Evolutionary conservation across 2,888 invertebrate species (phyloP).

Genomic region (Ectemnius continuus): DNA sequence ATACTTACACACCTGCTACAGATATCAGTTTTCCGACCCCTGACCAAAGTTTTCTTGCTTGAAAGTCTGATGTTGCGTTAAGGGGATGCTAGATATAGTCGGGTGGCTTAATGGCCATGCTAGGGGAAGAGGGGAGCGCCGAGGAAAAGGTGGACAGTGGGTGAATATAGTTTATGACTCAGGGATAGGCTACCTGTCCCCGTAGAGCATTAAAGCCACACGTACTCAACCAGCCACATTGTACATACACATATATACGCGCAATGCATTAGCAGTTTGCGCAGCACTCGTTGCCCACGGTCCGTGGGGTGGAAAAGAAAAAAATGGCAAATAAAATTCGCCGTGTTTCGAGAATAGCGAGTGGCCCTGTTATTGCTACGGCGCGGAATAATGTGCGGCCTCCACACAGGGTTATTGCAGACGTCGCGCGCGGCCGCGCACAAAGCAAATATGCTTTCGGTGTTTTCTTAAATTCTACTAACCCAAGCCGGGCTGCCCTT

Average conservation of each 20-base stretch:
- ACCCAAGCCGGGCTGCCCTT: background rate
- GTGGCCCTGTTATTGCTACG: background rate
- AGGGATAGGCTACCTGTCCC: conserved; percentile 38
- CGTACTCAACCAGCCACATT: conserved; percentile 18
- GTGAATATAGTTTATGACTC: conserved; percentile 39
- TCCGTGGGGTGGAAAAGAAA: background rate
- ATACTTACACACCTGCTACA: no score
- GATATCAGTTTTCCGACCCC: no score
- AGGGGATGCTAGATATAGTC: conserved; percentile 31
- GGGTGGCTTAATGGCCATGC: conserved; percentile 26
- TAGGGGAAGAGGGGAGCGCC: conserved; percentile 43
- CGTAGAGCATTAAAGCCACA: conserved; percentile 35
- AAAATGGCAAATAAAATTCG: background rate
- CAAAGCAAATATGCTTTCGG: conserved; percentile 5
- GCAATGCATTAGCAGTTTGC: conserved; percentile 1
- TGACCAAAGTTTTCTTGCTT: background rate
- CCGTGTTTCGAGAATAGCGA: background rate
- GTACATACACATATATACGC: conserved; percentile 11
- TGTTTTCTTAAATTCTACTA: conserved; percentile 1
- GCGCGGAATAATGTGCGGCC: background rate
- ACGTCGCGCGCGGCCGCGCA: background rate
- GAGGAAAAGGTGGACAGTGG: conserved; percentile 15
- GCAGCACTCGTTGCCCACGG: background rate
- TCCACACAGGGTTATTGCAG: conserved; percentile 6
- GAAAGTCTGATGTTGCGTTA: conserved; percentile 17